Conservation (phyloP, 2,797 vertebrate genomes). For the Psittacula derbiana region DNA sequence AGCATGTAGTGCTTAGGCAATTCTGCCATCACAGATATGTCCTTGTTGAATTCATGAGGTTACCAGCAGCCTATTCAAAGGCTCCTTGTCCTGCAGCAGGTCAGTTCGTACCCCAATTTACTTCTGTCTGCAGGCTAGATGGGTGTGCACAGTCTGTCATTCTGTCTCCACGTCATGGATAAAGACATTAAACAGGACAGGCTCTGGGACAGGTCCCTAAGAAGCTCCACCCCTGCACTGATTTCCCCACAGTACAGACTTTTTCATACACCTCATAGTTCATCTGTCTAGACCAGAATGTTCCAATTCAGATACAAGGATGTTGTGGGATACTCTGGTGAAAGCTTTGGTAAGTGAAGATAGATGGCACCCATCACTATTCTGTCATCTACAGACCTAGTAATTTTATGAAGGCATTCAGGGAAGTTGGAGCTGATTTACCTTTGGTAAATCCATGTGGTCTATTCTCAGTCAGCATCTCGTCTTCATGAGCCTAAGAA, state of each 20-base stretch:
- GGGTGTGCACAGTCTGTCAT: neutral
- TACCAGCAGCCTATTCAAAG: neutral
- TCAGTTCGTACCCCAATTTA: neutral
- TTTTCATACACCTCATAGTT: neutral
- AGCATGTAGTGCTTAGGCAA: rapidly evolving
- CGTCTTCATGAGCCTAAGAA: neutral
- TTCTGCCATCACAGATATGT: neutral
- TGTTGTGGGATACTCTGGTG: neutral
- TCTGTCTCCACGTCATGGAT: neutral
- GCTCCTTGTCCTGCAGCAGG: neutral
- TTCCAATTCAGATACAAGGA: neutral
- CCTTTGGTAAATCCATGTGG: neutral
- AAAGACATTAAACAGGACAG: neutral
- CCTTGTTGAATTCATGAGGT: neutral
- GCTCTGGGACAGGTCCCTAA: neutral
- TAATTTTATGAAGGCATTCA: neutral
- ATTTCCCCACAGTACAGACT: neutral
- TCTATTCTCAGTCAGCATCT: neutral
- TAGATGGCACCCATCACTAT: neutral
- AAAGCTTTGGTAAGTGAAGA: neutral
- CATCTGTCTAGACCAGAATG: neutral
- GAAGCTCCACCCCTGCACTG: neutral
- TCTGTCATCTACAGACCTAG: neutral
- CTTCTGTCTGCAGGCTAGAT: neutral
- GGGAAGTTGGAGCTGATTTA: neutral